Evolutionary conservation across 1,140 invertebrate genomes (phyloP).

Genomic region (Cotesia vestalis): DNA sequence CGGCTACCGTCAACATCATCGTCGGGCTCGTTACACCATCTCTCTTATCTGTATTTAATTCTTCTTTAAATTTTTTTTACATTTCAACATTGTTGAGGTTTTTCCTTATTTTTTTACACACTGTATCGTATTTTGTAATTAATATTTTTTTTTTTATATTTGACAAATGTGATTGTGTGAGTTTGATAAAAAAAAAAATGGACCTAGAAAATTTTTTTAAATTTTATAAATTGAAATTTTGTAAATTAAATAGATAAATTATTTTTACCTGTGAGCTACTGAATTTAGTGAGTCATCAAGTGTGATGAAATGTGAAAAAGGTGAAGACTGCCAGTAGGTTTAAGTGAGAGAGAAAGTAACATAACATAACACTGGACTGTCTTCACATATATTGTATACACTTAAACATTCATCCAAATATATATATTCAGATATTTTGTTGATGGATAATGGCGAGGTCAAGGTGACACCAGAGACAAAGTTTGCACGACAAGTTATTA

Average conservation of each 20-base stretch:
- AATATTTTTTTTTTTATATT: no score
- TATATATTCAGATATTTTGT: background rate
- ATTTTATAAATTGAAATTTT: no score
- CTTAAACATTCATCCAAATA: no score
- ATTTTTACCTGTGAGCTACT: background rate
- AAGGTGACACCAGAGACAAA: constrained; percentile 8
- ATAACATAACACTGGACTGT: no score
- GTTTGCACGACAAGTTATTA: background rate
- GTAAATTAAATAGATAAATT: background rate
- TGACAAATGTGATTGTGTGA: no score
- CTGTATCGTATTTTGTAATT: background rate
- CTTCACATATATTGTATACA: no score
- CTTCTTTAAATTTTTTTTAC: background rate
- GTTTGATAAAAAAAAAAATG: no score
- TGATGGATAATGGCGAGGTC: constrained; percentile 5
- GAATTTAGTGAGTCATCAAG: constrained; percentile 18
- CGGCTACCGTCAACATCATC: constrained; percentile 55
- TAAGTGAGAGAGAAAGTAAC: constrained; percentile 1
- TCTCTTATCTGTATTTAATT: background rate
- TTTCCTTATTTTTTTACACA: background rate
- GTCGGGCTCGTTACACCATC: constrained; percentile 49
- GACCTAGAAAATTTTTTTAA: no score
- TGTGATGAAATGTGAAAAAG: constrained; percentile 16
- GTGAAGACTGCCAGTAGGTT: background rate
- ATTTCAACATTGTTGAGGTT: background rate